Base-by-base conservation (phyloP, 2,888 invertebrate species). In the Plagodis pulveraria region DNA sequence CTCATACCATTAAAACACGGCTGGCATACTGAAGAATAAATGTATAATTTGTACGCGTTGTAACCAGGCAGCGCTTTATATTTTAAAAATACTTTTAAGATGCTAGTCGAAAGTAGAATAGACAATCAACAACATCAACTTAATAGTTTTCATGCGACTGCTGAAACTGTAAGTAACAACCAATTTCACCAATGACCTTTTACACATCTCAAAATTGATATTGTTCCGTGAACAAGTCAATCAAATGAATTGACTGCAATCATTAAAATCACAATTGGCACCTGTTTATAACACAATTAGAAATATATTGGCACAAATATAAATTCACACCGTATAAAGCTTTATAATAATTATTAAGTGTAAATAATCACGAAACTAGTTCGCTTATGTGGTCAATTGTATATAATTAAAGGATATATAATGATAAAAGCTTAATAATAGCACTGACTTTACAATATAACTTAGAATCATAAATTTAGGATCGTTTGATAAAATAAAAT, bases 301-400 rank as follows among this genome's bases (percentile, higher is more conserved):
- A 67, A 69, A 65, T 60, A 69, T 78, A 80, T 80, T 82, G 82
- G 79, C 78, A 80, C 79, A 83, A 80, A 80, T 73, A 62, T 50
- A 58, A 50, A 50, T 50, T 54, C 52, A 66, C 72, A 74, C 66
- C 54, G 65, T 69, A 65, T 71, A 76, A 22, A 71, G 76, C 73
- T 76, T 76, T 62, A 45, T 52, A 45, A 48, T 49, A 49, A 45
- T 10, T 45, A 45, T 60, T 67, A 69, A 69, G 70, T 67, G 63
- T 67, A 63, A 68, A 67, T 71, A 63, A 67, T 63, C 63, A 74
- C 72, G 55, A 65, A 67, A 12, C 69, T 56, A 56, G 52, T 47
- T 38, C 49, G 60, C 60, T 60, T 61, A 11, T 48, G 52, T 52
- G 49, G 56, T 41, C 47, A 47, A 50, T 50, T 49, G 9, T 55